These are phyloP conservation scores for Chrysolina americana DNA, from an alignment of 2,888 invertebrate species.

Conservation along the genomic window DNA sequence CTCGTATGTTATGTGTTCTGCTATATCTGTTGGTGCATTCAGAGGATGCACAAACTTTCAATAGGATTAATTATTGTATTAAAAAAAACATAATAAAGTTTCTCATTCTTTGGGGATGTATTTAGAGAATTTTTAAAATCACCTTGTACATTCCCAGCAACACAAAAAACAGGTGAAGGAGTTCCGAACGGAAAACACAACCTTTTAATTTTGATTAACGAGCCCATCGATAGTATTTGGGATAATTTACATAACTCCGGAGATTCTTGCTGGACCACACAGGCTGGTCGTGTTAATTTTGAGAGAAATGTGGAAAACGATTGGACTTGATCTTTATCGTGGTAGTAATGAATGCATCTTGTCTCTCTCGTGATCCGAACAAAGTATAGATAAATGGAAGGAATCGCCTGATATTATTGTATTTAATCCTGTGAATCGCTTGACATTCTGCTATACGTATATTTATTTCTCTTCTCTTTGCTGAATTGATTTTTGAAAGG, in stretches of 20 bases:
- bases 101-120: no score
- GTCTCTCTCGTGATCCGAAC: background rate
- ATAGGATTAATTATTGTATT: no score
- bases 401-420: background rate
- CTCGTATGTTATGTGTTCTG: no score
- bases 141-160: slow-evolving; percentile 21
- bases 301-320: slow-evolving; percentile 29
- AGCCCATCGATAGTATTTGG: slow-evolving; percentile 36
- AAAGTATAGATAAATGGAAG: background rate
- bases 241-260: slow-evolving; percentile 44
- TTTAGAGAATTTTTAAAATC: background rate
- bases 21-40: no score
- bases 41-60: no score
- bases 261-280: slow-evolving; percentile 42
- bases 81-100: no score
- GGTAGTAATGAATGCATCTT: slow-evolving; percentile 25
- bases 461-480: background rate
- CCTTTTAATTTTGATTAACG: slow-evolving; percentile 41
- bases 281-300: slow-evolving; percentile 25
- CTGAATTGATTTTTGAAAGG: no score
- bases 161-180: slow-evolving; percentile 20
- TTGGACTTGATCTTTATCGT: slow-evolving; percentile 27
- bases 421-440: background rate
- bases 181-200: slow-evolving; percentile 24
- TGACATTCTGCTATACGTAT: background rate